A percentile compares a stretch with the other conserved stretches of the same genome.
Conservation (phyloP, 2,113 vertebrate genomes). For the Scartelaos histophorus region DNA sequence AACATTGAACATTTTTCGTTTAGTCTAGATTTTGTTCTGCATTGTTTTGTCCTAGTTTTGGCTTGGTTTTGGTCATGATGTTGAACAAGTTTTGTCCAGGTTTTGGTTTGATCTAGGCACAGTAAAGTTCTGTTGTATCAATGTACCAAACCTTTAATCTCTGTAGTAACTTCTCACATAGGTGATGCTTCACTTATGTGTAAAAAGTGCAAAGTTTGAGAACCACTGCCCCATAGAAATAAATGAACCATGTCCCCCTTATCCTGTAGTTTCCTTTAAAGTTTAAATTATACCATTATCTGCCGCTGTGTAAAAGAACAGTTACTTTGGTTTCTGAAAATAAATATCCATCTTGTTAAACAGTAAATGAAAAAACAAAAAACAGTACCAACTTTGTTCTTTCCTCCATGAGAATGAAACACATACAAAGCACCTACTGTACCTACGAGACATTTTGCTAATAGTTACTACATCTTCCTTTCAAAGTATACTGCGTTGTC, state of each 20-base stretch:
- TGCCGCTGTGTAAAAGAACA: conserved; percentile 23
- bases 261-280: conserved; percentile 2
- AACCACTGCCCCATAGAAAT: background rate
- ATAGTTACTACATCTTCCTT: conserved; percentile 57
- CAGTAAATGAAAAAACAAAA: conserved; percentile 46
- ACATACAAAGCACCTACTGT: conserved; percentile 66
- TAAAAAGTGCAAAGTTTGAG: background rate
- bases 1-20: background rate
- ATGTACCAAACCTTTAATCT: background rate
- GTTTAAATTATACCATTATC: background rate
- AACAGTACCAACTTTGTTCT: conserved; percentile 41
- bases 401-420: conserved; percentile 49
- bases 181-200: background rate
- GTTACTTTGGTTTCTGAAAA: conserved; percentile 43
- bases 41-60: background rate
- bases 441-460: conserved; percentile 70
- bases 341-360: conserved; percentile 21
- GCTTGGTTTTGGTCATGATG: background rate
- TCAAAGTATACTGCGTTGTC: conserved; percentile 53
- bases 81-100: background rate
- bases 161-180: background rate
- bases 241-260: background rate
- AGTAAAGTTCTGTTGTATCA: background rate
- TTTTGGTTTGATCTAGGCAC: background rate
- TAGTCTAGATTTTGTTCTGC: background rate